These are phyloP conservation scores for Blera fallax DNA, from an alignment of 2,888 invertebrate genomes.

Conservation along the genomic window DNA sequence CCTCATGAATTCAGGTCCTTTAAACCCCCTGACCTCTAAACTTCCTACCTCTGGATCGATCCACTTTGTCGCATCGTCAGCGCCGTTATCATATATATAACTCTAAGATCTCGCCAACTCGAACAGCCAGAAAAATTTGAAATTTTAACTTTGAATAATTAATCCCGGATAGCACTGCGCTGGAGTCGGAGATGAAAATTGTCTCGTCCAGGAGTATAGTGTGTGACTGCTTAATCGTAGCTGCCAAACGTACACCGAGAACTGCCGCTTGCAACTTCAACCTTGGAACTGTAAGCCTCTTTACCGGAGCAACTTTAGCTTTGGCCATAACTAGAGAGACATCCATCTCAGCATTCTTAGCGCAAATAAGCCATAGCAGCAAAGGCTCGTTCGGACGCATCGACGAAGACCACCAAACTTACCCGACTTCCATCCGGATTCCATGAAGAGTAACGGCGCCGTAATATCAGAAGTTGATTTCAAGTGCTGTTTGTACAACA, in stretches of 20 bases:
- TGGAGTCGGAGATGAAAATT: background rate
- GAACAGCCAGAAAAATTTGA: background rate
- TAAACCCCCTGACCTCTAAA: conserved; percentile 7
- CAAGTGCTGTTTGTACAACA: no score
- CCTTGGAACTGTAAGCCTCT: background rate
- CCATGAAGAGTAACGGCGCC: background rate
- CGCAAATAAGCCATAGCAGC: background rate
- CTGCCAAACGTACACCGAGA: background rate
- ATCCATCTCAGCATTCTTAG: background rate
- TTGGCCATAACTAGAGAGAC: background rate
- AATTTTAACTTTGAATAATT: background rate
- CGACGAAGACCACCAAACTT: background rate
- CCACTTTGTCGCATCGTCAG: conserved; percentile 36
- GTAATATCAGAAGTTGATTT: no score
- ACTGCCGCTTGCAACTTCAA: background rate
- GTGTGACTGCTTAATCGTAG: background rate
- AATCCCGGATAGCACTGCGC: background rate
- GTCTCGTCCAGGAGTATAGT: background rate
- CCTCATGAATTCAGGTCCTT: background rate
- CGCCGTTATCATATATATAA: conserved; percentile 16
- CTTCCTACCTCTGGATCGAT: background rate
- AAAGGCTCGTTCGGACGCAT: background rate
- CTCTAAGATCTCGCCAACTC: conserved; percentile 17
- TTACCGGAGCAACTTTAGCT: background rate
- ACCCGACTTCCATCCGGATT: background rate